These are phyloP conservation scores for Phrynocephalus versicolor DNA, from an alignment of 2,113 vertebrate genomes.

Conservation along the genomic window DNA sequence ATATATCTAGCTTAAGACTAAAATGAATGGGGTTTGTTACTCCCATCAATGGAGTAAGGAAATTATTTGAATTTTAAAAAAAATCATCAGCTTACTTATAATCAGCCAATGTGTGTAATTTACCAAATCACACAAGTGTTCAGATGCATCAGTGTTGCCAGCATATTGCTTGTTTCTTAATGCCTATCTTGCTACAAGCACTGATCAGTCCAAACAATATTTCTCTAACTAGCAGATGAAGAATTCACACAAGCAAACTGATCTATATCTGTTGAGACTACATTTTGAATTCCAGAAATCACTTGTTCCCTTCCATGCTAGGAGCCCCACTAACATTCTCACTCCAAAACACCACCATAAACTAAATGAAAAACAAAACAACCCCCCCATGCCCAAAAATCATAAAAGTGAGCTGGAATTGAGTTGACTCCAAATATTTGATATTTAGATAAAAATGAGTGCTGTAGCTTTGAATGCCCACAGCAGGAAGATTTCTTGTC, in stretches of 20 bases:
- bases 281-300: conserved; percentile 43
- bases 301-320: conserved; percentile 28
- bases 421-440: conserved; percentile 58
- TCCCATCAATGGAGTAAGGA: not conserved
- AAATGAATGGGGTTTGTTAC: not conserved
- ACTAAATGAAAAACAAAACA: no score
- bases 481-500: conserved; percentile 35
- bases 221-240: conserved; percentile 22
- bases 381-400: conserved; percentile 40
- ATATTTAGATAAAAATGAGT: conserved; percentile 62
- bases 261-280: conserved; percentile 25
- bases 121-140: not conserved
- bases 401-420: conserved; percentile 46
- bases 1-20: not conserved
- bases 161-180: conserved; percentile 7
- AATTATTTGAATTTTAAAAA: not conserved
- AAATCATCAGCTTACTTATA: not conserved
- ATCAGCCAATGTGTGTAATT: not conserved
- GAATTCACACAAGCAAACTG: not conserved
- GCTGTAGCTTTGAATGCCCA: conserved; percentile 32
- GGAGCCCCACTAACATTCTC: conserved; percentile 49
- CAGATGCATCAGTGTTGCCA: not conserved
- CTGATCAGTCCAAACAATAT: not conserved
- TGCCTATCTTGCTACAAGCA: conserved; percentile 40
- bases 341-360: no score